Conservation (phyloP, 2,888 invertebrate genomes). For the Neoaliturus tenellus region DNA sequence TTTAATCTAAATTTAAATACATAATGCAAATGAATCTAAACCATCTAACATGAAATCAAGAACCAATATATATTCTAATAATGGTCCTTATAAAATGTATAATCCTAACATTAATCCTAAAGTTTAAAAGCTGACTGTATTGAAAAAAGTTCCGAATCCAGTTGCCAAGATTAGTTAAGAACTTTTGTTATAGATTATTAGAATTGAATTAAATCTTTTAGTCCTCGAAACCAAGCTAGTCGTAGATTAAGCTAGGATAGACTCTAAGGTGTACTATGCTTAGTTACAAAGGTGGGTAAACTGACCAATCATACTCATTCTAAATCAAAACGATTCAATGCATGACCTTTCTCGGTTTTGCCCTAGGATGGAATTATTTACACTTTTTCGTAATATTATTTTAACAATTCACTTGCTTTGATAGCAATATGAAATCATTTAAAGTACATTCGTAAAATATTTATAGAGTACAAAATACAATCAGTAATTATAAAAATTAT, state of each 20-base stretch:
- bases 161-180: background rate
- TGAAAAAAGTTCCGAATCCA: background rate
- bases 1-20: background rate
- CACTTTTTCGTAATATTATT: too few species aligned
- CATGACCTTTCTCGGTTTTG: too few species aligned
- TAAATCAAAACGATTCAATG: background rate
- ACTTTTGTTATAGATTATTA: background rate
- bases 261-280: background rate
- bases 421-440: too few species aligned
- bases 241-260: conserved; percentile 8
- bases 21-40: background rate
- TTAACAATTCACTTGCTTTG: too few species aligned
- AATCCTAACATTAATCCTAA: background rate
- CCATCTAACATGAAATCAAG: too few species aligned
- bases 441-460: too few species aligned
- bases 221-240: background rate
- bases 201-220: background rate
- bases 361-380: too few species aligned
- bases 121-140: background rate
- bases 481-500: too few species aligned
- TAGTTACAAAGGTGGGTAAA: background rate
- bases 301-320: background rate
- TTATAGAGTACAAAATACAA: too few species aligned
- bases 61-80: too few species aligned
- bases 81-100: background rate